Base-by-base conservation (phyloP, 2,888 invertebrate genomes). In the Pandemis cinnamomeana region DNA sequence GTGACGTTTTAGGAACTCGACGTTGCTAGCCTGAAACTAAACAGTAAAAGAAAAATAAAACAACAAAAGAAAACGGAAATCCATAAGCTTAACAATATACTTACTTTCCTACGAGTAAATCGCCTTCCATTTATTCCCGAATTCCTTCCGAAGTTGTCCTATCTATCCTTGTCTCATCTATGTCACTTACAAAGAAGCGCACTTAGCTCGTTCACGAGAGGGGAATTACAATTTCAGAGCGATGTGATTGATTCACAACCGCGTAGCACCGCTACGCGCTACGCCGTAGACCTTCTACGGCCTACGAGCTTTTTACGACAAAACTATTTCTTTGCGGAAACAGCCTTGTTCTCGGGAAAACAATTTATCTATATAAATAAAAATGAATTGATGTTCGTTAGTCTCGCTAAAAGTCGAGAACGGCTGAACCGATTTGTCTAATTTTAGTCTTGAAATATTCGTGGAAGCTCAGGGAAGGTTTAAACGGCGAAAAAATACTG, bases 261-360 rank as follows among this genome's bases (percentile, higher is more conserved):
- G 42, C 48, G 67, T 67, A 67, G 67, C 36, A 15, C 41, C 36
- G 27, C 66, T 66, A 66, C 66, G 51, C 53, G 8, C 58, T 62
- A 55, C 70, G 63, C 8, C 70, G 63, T 71, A 53, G 44, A 6
- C 13, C n/a, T 55, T 44, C 70, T 44, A 63, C 70, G 0, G 41
- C n/a, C 58, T 20, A 15, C 41, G n/a, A 15, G 11, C 41, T 41
- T 67, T 64, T 51, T 7, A 53, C 67, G 67, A 62, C 41, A 62
- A 11, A 67, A 67, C 67, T 53, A 67, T 67, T 67, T 53, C 15
- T 53, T 51, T n/a, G 41, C 7, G 51, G 51, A 67, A 64, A 46
- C 36, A 44, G 4, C n/a, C 36, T 5, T 61, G 61, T 61, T 61
- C 10, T 1, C 63, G 44, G 15, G 36, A 67, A 51, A 71, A 67